phyloP scores from a whole-genome alignment of 2,888 invertebrate species.

The Idaea dimidiata region DNA sequence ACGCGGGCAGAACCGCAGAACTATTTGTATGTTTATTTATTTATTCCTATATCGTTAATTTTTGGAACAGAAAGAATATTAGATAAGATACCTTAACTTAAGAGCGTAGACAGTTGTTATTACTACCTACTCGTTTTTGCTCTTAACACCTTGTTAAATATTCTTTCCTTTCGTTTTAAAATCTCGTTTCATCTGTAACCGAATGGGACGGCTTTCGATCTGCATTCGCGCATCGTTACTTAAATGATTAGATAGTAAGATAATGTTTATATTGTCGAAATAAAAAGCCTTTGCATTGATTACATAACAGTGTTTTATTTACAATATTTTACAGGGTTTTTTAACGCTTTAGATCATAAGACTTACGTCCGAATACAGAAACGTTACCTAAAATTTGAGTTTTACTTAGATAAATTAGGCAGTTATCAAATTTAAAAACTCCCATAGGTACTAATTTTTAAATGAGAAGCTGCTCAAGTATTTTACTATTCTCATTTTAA shows the following conservation, averaged over 20 bases:
- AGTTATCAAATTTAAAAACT: too few species aligned
- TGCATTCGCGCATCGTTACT: conserved; percentile 76
- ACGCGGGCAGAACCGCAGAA: conserved; percentile 9
- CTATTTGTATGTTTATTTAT: background rate
- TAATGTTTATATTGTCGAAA: conserved; percentile 69
- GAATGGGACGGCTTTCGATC: conserved; percentile 50
- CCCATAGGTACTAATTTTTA: too few species aligned
- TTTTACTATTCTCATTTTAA: too few species aligned
- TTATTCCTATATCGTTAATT: conserved; percentile 12
- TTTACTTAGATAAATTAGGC: too few species aligned
- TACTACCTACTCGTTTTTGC: too few species aligned
- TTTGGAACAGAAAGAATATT: too few species aligned
- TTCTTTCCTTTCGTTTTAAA: conserved; percentile 19
- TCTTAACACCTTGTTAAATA: conserved; percentile 15
- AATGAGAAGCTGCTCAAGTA: too few species aligned
- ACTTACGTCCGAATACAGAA: conserved; percentile 9
- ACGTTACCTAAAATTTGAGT: too few species aligned
- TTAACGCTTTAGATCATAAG: conserved; percentile 15
- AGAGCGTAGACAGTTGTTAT: too few species aligned
- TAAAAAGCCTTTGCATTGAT: conserved; percentile 78
- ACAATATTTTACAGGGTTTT: conserved; percentile 23
- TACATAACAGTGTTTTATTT: conserved; percentile 50
- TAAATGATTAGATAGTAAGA: conserved; percentile 71
- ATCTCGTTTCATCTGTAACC: conserved; percentile 43
- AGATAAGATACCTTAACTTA: too few species aligned